Evolutionary conservation across 1,140 invertebrate genomes (phyloP).

Genomic region (Manduca sexta): DNA sequence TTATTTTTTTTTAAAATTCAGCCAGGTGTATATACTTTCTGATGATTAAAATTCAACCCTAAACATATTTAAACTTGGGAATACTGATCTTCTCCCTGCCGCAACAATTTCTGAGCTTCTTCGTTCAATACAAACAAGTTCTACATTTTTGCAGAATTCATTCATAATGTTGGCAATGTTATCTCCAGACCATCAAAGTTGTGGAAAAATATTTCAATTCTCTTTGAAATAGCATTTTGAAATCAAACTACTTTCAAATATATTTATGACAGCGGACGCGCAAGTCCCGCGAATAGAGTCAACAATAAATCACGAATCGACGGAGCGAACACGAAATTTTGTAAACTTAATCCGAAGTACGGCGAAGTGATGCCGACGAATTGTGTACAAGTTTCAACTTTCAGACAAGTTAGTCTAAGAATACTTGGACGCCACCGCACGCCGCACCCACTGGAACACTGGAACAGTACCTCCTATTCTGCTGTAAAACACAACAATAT

Average conservation of each 20-base stretch:
- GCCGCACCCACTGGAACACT: too few species aligned
- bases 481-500: constrained; percentile 31
- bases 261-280: constrained; percentile 12
- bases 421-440: constrained; percentile 14
- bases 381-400: constrained; percentile 26
- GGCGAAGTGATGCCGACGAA: constrained; percentile 24
- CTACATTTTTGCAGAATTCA: neutral
- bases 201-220: neutral
- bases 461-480: constrained; percentile 20
- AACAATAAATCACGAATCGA: constrained; percentile 27
- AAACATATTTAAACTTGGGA: too few species aligned
- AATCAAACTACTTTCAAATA: constrained; percentile 3
- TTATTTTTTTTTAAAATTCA: too few species aligned
- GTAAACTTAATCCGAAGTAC: constrained; percentile 30
- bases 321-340: constrained; percentile 26
- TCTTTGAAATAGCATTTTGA: neutral
- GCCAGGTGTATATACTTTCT: too few species aligned
- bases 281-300: constrained; percentile 15
- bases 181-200: neutral
- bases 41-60: too few species aligned
- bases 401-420: constrained; percentile 23
- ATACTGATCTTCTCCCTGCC: too few species aligned
- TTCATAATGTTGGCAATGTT: neutral
- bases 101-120: too few species aligned
- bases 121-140: too few species aligned